Conservation (phyloP, 2,113 vertebrate species). For the Dolichallabes microphthalmus region DNA sequence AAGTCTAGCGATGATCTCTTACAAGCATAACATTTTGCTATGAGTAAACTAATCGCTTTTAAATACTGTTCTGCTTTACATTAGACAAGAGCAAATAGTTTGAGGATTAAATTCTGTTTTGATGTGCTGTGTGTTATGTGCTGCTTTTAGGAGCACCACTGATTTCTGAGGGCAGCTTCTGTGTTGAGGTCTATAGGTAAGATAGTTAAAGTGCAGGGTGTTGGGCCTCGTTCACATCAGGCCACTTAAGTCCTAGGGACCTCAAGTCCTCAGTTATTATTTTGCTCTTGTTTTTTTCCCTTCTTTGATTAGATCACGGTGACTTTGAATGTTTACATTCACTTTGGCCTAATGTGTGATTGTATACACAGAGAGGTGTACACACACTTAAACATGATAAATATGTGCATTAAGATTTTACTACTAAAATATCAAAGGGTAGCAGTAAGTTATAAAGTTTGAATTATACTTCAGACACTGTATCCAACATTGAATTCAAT, state of each 20-base stretch:
- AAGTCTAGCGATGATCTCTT: background rate
- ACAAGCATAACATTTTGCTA: background rate
- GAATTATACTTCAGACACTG: no score
- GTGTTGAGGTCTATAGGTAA: slow-evolving; percentile 65
- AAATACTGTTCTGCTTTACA: background rate
- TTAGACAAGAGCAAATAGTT: slow-evolving; percentile 33
- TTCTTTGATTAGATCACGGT: background rate
- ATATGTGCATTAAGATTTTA: no score
- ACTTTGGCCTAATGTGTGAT: background rate
- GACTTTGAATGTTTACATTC: background rate
- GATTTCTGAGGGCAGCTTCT: slow-evolving; percentile 63
- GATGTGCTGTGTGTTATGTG: slow-evolving; percentile 62
- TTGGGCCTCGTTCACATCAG: slow-evolving; percentile 8
- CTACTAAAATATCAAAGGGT: no score
- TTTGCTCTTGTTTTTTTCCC: no score
- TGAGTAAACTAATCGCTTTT: background rate
- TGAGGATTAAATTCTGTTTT: slow-evolving; percentile 29
- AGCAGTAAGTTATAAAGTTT: no score
- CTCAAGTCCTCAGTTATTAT: background rate
- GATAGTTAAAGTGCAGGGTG: slow-evolving; percentile 51
- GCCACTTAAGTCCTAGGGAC: slow-evolving; percentile 9
- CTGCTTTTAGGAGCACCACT: slow-evolving; percentile 69
- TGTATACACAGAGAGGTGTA: no score
- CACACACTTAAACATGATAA: no score
- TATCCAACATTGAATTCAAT: no score